Evolutionary conservation across 2,797 vertebrate genomes (phyloP), one percentile per base, ranked within the genome.

Genomic region (Gila robusta): DNA sequence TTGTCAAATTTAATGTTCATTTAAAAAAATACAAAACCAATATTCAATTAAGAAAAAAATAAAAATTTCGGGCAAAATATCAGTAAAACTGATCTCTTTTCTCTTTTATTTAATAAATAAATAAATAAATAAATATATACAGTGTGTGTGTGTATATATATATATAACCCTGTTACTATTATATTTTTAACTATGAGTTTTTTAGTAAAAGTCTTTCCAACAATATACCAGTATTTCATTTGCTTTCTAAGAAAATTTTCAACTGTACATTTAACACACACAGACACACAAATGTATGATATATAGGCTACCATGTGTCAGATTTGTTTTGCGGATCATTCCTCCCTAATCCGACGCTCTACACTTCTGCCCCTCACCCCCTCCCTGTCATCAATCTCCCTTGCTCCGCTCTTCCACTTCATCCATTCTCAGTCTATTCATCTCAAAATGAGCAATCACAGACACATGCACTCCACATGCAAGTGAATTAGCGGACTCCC

Each of bases 351-450:
- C 64, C 39, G n/a, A 73, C 16, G 41, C 59, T 89, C 62, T 19
- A 47, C 81, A 56, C 82, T 56, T 76, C 78, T 82, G 81, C 72
- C 85, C 52, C 76, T 37, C 49, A 54, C 32, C 67, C 82, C 77
- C 67, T 81, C 67, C 19, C 64, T 49, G 69, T 89, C 39, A 52
- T 76, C 83, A 70, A 21, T 83, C 84, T 84, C 23, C 83, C 74
- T 52, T 59, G 47, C 76, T 87, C 66, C 37, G 26, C 80, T 62
- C 69, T 82, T 85, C 76, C 64, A 71, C 78, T 71, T 79, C 41
- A 77, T 56, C 76, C 88, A 78, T 83, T 84, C 83, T 84, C 84
- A 87, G 67, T 83, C 64, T 72, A 85, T 83, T 78, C 83, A 84
- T 37, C 69, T 87, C 56, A 47, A 82, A 87, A 77, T 69, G 83